Conservation (phyloP, 2,113 vertebrate species). For the Desmodus rotundus region DNA sequence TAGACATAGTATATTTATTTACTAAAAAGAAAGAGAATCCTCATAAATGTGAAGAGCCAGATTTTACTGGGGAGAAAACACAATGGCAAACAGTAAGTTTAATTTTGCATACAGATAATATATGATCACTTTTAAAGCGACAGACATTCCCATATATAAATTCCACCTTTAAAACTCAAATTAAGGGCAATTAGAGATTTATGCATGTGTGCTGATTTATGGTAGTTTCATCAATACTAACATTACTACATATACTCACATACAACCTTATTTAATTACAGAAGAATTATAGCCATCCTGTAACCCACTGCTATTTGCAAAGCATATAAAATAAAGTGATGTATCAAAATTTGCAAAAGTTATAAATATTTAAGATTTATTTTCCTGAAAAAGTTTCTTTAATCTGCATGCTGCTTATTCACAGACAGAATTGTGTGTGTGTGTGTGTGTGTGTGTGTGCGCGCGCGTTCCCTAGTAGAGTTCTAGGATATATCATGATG, state of each 20-base stretch:
- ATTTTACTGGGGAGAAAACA: background rate
- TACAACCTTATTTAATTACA: background rate
- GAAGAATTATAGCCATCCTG: background rate
- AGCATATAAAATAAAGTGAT: background rate
- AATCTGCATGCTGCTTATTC: background rate
- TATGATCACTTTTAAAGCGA: background rate
- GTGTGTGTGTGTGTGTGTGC: background rate
- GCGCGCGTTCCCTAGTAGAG: background rate
- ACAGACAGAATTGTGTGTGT: background rate
- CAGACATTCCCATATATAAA: background rate
- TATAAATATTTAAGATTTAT: background rate
- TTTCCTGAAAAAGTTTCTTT: background rate
- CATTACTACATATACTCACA: background rate
- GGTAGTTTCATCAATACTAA: background rate
- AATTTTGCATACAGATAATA: background rate
- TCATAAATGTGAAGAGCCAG: background rate
- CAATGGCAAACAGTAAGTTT: background rate
- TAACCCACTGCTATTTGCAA: background rate
- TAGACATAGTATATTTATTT: background rate
- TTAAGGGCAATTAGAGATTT: background rate
- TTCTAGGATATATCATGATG: background rate
- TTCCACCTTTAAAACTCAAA: background rate
- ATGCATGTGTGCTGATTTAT: background rate
- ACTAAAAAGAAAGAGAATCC: background rate
- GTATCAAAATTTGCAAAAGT: background rate